Conservation (phyloP, 2,113 vertebrate genomes). For the Litocranius walleri region DNA sequence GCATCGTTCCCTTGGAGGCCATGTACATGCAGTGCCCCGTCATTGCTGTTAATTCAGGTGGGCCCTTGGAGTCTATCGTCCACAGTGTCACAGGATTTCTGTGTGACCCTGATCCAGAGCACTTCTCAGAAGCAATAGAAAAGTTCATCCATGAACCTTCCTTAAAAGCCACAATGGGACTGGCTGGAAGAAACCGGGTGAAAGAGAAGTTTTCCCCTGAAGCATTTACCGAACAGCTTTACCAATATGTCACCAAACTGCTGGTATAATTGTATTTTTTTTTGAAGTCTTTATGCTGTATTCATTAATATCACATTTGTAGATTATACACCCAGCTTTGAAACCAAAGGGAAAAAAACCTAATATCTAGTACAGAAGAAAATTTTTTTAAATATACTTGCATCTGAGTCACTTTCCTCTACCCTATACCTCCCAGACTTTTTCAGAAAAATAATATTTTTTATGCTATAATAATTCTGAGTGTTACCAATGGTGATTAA, state of each 20-base stretch:
- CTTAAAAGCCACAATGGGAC: slow-evolving; percentile 89
- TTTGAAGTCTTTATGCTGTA: not conserved
- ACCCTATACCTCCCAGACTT: not conserved
- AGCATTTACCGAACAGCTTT: slow-evolving; percentile 91
- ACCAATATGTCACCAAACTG: slow-evolving; percentile 86
- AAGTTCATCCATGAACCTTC: slow-evolving; percentile 86
- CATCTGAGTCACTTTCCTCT: not conserved
- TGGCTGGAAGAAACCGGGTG: slow-evolving; percentile 90
- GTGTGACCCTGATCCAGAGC: slow-evolving; percentile 85
- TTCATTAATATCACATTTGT: not conserved
- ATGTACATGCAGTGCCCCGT: slow-evolving; percentile 96
- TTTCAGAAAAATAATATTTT: not conserved
- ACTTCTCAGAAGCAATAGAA: slow-evolving; percentile 92
- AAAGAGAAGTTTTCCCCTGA: slow-evolving; percentile 90
- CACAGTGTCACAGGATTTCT: slow-evolving; percentile 92
- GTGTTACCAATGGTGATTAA: not conserved
- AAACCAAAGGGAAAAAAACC: not conserved
- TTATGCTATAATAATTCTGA: not conserved
- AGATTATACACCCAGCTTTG: not conserved
- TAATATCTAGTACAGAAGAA: not conserved
- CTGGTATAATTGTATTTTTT: slow-evolving; percentile 74
- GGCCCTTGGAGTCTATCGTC: slow-evolving; percentile 91
- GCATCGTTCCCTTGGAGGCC: slow-evolving; percentile 96
- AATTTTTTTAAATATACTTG: not conserved
- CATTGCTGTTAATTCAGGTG: slow-evolving; percentile 93